Evolutionary conservation across 2,113 vertebrate genomes (phyloP).

Genomic region (Esox niger): DNA sequence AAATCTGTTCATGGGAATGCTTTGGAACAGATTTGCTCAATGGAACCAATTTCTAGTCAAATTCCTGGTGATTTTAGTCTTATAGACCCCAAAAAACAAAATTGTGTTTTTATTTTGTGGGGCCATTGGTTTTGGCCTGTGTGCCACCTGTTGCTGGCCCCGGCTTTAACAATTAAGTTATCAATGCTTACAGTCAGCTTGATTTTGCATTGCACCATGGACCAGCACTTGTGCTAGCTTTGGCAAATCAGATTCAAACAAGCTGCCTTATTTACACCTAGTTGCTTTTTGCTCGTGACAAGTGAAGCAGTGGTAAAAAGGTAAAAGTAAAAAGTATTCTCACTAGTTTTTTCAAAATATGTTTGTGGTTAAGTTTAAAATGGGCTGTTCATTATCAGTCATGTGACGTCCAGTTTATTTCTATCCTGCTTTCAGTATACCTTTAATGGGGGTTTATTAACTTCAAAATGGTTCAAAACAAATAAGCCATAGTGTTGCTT

Average conservation of each 20-base stretch:
- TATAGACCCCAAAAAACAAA: no score
- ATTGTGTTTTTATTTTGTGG: no score
- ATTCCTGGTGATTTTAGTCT: no score
- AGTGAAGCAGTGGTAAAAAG: slow-evolving; percentile 1
- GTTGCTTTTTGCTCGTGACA: slow-evolving; percentile 6
- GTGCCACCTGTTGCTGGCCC: no score
- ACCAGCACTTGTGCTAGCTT: not conserved
- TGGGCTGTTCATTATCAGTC: not conserved
- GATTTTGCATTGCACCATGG: slow-evolving; percentile 5
- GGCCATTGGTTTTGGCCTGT: no score
- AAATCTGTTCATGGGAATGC: no score
- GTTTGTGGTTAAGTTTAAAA: not conserved
- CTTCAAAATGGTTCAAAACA: not conserved
- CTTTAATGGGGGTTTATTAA: not conserved
- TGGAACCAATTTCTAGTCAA: no score
- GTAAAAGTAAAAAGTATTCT: slow-evolving; percentile 1
- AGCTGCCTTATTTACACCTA: slow-evolving; percentile 4
- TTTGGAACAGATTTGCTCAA: no score
- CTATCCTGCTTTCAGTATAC: not conserved
- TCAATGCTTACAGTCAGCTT: not conserved
- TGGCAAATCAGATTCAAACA: not conserved
- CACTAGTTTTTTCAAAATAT: not conserved
- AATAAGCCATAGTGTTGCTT: not conserved
- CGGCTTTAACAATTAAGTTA: slow-evolving; percentile 8
- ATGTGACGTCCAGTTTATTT: not conserved